Percentiles rank a stretch among this genome's conserved stretches.
Conservation (phyloP, 2,888 invertebrate genomes). For the Oligia latruncula region DNA sequence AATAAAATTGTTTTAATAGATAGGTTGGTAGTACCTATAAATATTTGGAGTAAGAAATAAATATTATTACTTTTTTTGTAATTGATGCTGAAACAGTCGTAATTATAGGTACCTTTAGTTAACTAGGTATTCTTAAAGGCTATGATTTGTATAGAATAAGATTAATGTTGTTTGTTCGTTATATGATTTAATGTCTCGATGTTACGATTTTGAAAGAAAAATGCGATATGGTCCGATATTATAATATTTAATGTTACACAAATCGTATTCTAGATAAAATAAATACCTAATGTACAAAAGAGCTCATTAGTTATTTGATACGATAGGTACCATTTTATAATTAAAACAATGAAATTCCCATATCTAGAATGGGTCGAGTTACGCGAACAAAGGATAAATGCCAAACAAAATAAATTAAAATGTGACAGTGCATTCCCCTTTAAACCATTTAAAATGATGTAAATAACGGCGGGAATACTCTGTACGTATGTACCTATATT, state of each 20-base stretch:
- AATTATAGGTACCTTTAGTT: neutral
- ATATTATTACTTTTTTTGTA: neutral
- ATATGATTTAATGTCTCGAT: neutral
- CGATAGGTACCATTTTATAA: neutral
- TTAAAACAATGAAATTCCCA: conserved; percentile 7
- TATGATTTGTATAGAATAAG: neutral
- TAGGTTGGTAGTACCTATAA: neutral
- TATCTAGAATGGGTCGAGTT: conserved; percentile 2
- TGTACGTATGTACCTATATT: neutral
- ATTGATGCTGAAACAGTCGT: neutral
- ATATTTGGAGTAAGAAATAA: neutral
- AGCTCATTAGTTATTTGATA: neutral
- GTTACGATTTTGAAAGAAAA: neutral
- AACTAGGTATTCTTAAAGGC: neutral
- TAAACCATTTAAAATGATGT: conserved; percentile 26
- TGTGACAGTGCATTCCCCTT: conserved; percentile 26
- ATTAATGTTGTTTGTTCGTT: neutral
- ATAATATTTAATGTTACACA: neutral
- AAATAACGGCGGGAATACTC: conserved; percentile 32
- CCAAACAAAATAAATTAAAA: conserved; percentile 43
- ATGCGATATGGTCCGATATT: neutral
- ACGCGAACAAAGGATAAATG: conserved; percentile 27
- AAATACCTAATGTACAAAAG: neutral
- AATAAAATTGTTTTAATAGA: neutral
- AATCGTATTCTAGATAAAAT: neutral